These are phyloP conservation scores for Lutraria lutraria DNA, from an alignment of 2,888 invertebrate genomes.

Conservation along the genomic window DNA sequence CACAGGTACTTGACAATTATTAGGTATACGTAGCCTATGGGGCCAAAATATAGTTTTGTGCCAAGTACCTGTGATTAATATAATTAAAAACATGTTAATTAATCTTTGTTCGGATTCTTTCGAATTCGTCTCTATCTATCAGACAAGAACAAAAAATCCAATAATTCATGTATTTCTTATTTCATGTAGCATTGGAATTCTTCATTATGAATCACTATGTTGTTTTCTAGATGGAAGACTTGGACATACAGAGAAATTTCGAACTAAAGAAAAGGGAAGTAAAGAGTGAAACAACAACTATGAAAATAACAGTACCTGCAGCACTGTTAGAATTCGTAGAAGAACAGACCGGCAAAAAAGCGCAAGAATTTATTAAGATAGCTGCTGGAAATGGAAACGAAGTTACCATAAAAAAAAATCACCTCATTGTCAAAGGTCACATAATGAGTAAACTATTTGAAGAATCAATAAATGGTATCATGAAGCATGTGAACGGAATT, in stretches of 20 bases:
- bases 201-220: neutral
- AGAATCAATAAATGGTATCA: conserved; percentile 46
- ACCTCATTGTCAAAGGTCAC: conserved; percentile 33
- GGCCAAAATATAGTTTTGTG: too few relatives aligned
- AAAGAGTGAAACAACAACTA: neutral
- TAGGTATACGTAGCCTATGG: too few relatives aligned
- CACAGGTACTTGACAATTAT: too few relatives aligned
- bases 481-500: conserved; percentile 45
- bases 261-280: conserved; percentile 49
- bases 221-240: conserved; percentile 35
- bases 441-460: conserved; percentile 48
- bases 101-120: too few relatives aligned
- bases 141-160: too few relatives aligned
- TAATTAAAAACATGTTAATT: too few relatives aligned
- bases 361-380: neutral
- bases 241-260: conserved; percentile 50
- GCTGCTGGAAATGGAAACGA: neutral
- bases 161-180: too few relatives aligned
- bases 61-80: too few relatives aligned
- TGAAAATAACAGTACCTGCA: conserved; percentile 34
- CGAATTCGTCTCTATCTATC: too few relatives aligned
- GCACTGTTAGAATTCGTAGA: conserved; percentile 29
- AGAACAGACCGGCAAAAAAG: neutral
- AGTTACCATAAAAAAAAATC: conserved; percentile 22
- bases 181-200: neutral